These are phyloP conservation scores for Enhydra lutris DNA, from an alignment of 2,113 vertebrate genomes.

Conservation along the genomic window DNA sequence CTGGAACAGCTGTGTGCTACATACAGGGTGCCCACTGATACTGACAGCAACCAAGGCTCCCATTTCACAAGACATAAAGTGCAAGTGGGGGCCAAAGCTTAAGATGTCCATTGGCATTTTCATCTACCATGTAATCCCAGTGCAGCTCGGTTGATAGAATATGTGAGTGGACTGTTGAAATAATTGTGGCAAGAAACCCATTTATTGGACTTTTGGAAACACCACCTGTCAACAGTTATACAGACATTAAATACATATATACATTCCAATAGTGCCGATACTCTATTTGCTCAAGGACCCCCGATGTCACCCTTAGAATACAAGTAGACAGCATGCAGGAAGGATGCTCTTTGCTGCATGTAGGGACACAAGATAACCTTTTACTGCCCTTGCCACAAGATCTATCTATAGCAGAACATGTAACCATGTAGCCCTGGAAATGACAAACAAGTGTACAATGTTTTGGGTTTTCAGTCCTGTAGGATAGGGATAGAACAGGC, in stretches of 20 bases:
- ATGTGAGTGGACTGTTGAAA: not conserved
- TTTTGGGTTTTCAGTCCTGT: not conserved
- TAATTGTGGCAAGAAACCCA: not conserved
- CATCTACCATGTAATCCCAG: not conserved
- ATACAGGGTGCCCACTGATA: not conserved
- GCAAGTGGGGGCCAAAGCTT: not conserved
- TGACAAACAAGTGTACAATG: not conserved
- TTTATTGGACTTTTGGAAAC: not conserved
- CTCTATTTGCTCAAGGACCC: not conserved
- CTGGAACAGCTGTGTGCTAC: not conserved
- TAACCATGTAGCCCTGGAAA: not conserved
- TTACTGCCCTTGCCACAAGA: not conserved
- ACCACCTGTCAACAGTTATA: not conserved
- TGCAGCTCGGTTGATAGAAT: not conserved
- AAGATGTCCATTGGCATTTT: not conserved
- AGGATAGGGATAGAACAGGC: not conserved
- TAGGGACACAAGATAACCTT: not conserved
- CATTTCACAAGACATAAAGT: not conserved
- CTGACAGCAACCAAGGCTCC: not conserved
- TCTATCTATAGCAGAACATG: not conserved
- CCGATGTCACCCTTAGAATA: not conserved
- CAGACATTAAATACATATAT: not conserved
- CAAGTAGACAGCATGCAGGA: not conserved
- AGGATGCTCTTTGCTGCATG: not conserved
- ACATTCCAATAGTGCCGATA: not conserved